Evolutionary conservation across 2,113 vertebrate species (phyloP), one percentile per base, ranked within the genome.

Genomic region (Eira barbara): DNA sequence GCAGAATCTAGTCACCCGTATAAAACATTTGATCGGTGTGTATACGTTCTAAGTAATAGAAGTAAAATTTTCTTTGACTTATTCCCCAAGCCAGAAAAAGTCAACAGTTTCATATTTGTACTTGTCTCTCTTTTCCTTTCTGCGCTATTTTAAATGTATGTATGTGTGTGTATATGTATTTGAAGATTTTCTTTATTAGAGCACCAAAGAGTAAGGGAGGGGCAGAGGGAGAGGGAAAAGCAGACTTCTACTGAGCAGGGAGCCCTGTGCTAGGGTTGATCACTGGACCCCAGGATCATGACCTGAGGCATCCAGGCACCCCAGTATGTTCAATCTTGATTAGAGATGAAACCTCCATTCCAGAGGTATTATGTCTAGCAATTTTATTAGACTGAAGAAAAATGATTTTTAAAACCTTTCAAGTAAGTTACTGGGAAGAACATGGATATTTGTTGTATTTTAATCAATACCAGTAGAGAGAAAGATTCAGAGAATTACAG

Each of bases 301-400:
- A 69, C 67, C 18, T 69, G 67, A 69, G 18, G 17, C 18, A 36
- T 9, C 65, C 34, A 36, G n/a, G 17, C n/a, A 20, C 67, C 67
- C 67, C 5, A 67, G 1, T 95, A 8, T 85, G n/a, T 69, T 92
- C 21, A 94, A 3, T 55, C 18, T 59, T 96, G 74, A 61, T 81
- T 74, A 93, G 25, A 92, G 57, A 63, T 83, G 61, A 74, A 92
- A 67, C 14, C n/a, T 2, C 39, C 34, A 91, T 93, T 94, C 47
- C 57, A 86, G 31, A 95, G 93, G 36, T 27, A 65, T 71, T 79
- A 57, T 31, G 29, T 89, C 39, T 55, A 57, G 11, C 82, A 89
- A 23, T 76, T 88, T 96, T 87, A 59, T 89, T 93, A 91, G 67
- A 86, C 15, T 90, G 91, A 67, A 90, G 59, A 67, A 93, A 61